A percentile compares a stretch with the other conserved stretches of the same genome.
Evolutionary conservation across 2,113 vertebrate genomes (phyloP).

Genomic region (Capra hircus): DNA sequence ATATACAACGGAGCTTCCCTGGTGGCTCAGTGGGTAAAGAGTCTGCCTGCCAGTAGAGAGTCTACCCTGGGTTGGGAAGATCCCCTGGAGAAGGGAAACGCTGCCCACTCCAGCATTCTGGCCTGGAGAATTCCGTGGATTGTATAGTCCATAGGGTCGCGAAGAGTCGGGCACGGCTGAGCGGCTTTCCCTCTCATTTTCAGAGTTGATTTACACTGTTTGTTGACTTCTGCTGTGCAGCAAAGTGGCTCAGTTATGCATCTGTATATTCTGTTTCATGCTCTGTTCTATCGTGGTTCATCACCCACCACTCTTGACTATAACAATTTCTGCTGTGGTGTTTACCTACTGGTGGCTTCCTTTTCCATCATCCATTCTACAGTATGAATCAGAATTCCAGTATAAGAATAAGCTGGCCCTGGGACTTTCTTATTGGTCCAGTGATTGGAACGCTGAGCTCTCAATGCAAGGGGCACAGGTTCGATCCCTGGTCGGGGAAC

Average conservation of each 20-base stretch:
- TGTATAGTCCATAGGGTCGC: accelerated
- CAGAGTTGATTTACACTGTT: not conserved
- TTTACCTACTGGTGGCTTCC: not conserved
- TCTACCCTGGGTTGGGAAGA: not conserved
- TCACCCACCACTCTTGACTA: not conserved
- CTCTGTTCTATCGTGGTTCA: too few species aligned
- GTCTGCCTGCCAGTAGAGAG: not conserved
- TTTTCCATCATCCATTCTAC: too few species aligned
- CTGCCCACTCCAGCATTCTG: not conserved
- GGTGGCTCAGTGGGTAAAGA: accelerated
- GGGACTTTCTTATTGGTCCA: not conserved
- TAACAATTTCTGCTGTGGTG: not conserved
- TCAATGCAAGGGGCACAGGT: not conserved
- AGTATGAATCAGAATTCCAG: not conserved
- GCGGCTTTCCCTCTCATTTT: not conserved
- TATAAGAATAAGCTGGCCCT: not conserved
- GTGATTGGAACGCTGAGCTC: not conserved
- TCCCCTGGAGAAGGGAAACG: not conserved
- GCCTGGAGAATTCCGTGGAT: not conserved
- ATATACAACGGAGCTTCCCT: not conserved
- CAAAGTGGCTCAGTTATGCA: not conserved
- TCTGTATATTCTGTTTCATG: accelerated
- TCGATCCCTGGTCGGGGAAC: not conserved
- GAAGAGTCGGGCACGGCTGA: accelerated
- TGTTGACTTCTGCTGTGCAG: not conserved